phyloP scores from a whole-genome alignment of 2,113 vertebrate species.

The Cryptotis parvus region DNA sequence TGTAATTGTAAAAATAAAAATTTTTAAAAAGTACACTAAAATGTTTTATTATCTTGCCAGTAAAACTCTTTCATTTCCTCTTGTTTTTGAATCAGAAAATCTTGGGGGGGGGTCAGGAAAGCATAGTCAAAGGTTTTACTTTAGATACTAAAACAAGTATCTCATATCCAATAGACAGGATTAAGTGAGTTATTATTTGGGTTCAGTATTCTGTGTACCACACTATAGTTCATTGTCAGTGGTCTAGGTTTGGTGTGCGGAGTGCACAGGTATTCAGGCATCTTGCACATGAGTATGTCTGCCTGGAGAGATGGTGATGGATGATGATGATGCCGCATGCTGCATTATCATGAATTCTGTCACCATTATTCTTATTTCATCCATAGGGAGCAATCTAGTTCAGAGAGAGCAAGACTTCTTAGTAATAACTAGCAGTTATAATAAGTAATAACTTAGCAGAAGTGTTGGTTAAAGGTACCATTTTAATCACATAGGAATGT shows the following conservation, averaged over 20 bases:
- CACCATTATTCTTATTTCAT: slow-evolving; percentile 3
- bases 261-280: background rate
- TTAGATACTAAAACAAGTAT: too few species aligned
- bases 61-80: slow-evolving; percentile 4
- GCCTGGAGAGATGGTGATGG: background rate
- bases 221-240: background rate
- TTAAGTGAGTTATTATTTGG: background rate
- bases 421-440: too few species aligned
- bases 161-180: too few species aligned
- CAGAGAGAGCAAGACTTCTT: background rate
- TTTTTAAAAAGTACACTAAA: background rate
- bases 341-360: background rate
- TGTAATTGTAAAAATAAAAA: too few species aligned
- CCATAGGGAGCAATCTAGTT: background rate
- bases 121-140: background rate
- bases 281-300: background rate
- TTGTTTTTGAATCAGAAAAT: slow-evolving; percentile 8
- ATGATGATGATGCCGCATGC: too few species aligned
- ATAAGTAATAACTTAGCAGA: background rate
- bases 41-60: background rate
- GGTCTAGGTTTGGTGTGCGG: too few species aligned
- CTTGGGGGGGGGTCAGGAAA: too few species aligned
- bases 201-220: background rate
- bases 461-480: background rate
- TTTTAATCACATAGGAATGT: background rate